A percentile compares a stretch with the other conserved stretches of the same genome.
These are phyloP conservation scores for Lepidurus arcticus DNA, from an alignment of 1,140 invertebrate species.

Conservation along the genomic window DNA sequence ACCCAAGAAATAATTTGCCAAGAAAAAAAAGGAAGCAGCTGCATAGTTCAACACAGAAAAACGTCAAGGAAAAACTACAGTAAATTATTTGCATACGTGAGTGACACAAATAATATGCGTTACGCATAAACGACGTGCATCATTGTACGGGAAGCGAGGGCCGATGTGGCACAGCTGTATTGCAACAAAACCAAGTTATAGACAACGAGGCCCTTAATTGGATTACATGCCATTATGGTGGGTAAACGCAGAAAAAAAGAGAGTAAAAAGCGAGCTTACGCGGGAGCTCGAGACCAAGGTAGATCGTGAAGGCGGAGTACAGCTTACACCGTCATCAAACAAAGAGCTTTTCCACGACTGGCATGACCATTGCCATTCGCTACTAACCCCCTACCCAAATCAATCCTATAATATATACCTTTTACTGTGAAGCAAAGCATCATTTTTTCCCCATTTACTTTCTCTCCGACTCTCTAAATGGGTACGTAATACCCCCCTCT, in stretches of 20 bases:
- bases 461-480: background rate
- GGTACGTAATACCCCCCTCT: background rate
- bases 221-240: slow-evolving; percentile 18
- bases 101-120: background rate
- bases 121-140: background rate
- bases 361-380: background rate
- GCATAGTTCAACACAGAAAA: too few species aligned
- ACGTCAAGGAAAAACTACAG: too few species aligned
- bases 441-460: background rate
- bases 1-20: too few species aligned
- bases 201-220: slow-evolving; percentile 12
- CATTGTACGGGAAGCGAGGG: background rate
- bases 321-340: slow-evolving; percentile 5
- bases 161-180: slow-evolving; percentile 11
- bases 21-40: too few species aligned
- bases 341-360: slow-evolving; percentile 9
- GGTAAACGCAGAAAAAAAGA: background rate
- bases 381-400: background rate
- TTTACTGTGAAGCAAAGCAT: background rate
- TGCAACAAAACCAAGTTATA: background rate
- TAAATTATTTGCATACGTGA: background rate
- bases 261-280: slow-evolving; percentile 9
- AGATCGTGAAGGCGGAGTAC: background rate
- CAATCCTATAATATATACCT: slow-evolving; percentile 16
- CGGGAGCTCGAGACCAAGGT: slow-evolving; percentile 9